Base-by-base conservation (phyloP, 2,888 invertebrate species). In the Cantharis flavilabris region DNA sequence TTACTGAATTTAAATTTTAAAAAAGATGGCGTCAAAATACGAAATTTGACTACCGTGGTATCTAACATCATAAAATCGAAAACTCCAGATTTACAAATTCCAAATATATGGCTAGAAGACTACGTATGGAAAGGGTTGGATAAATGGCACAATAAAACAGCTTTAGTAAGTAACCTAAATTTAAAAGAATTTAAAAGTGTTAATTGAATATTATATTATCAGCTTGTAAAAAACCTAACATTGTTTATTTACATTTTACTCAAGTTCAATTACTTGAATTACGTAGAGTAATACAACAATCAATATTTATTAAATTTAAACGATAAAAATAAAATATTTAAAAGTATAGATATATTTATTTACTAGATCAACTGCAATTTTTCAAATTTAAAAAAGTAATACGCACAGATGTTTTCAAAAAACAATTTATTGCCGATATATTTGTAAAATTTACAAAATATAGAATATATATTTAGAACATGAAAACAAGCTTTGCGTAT, bases 81-180 rank as follows among this genome's bases (percentile, higher is more conserved):
- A 65, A 76, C 77, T 11, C 75, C 81, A 11, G 86, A 88, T 28
- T 84, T 92, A 3, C 87, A 89, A 13, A 85, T 91, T 69, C 91
- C 91, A 0, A 90, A 92, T 80, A 83, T 88, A 14, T 90, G 91
- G 1, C 77, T 94, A 71, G 89, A 92, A 73, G 91, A 94, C 81
- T 92, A 90, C 79, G 88, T 94, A 3, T 94, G 93, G 93, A 88
- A 88, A 79, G 89, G 92, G 83, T 83, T 93, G 70, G 91, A 92
- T 20, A 91, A 89, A 87, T 94, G 93, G 93, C 90, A 92, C 5
- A 90, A 93, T 74, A 90, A 90, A 80, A 91, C 91, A 7, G 91
- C 92, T 62, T 81, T 92, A 84, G 94, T 94, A 86, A 91, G 92
- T 91, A 75, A 73, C 87, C 2, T 4, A 26, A 9, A 26, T 26